Evolutionary conservation across 2,113 vertebrate genomes (phyloP).

Genomic region (Rafetus swinhoei): DNA sequence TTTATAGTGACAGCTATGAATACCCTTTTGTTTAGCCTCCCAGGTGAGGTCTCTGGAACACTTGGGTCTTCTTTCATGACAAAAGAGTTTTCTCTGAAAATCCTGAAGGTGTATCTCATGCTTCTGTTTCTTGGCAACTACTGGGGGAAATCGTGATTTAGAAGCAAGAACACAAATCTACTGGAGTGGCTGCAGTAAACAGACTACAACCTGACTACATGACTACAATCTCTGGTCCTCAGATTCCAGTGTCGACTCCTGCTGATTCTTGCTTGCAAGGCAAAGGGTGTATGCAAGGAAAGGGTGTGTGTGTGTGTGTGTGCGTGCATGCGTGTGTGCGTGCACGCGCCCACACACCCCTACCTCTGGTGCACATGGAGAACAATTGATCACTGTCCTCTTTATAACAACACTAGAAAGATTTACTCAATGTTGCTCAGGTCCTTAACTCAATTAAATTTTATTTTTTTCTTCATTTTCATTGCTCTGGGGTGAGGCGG

Average conservation of each 20-base stretch:
- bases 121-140: background rate
- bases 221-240: background rate
- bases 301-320: no score
- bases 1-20: background rate
- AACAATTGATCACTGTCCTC: background rate
- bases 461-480: no score
- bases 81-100: background rate
- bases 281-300: no score
- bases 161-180: background rate
- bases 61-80: background rate
- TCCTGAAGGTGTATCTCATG: background rate
- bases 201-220: background rate
- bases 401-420: background rate
- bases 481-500: no score
- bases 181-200: background rate
- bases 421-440: no score
- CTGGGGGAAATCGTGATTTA: background rate
- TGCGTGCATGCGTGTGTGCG: no score
- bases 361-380: background rate
- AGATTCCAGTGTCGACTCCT: background rate
- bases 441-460: no score
- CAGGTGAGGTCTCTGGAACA: background rate
- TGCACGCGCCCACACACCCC: no score
- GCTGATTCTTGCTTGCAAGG: no score
- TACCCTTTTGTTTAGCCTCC: background rate